Conservation (phyloP, 1,140 invertebrate species). For the Dendroctonus valens region DNA sequence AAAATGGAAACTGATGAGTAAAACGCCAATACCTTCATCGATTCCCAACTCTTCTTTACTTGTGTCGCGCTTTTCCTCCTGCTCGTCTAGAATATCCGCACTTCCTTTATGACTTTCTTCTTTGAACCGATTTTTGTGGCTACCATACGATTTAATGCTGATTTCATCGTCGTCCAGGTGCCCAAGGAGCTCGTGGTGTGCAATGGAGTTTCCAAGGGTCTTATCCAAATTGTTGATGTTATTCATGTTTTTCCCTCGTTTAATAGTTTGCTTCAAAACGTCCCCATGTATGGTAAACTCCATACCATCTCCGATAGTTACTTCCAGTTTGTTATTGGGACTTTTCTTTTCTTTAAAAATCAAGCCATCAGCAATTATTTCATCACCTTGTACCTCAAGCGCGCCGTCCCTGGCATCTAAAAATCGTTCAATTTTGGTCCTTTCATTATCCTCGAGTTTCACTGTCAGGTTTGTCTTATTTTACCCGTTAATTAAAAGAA, state of each 20-base stretch:
- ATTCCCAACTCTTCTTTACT: slow-evolving; percentile 87
- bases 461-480: too few species aligned
- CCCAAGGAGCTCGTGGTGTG: slow-evolving; percentile 47
- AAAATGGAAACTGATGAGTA: background rate
- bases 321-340: slow-evolving; percentile 81
- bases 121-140: slow-evolving; percentile 86
- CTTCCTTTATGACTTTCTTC: slow-evolving; percentile 87
- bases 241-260: slow-evolving; percentile 47
- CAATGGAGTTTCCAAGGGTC: slow-evolving; percentile 50
- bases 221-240: slow-evolving; percentile 49
- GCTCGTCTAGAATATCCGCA: slow-evolving; percentile 74
- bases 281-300: slow-evolving; percentile 84
- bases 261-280: slow-evolving; percentile 44
- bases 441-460: too few species aligned
- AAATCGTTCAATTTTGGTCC: slow-evolving; percentile 12
- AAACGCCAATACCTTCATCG: slow-evolving; percentile 58
- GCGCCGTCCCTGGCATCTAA: slow-evolving; percentile 49
- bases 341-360: slow-evolving; percentile 83
- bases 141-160: slow-evolving; percentile 90
- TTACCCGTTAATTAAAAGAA: too few species aligned
- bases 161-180: slow-evolving; percentile 65
- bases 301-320: slow-evolving; percentile 87
- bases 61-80: slow-evolving; percentile 85
- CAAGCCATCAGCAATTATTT: slow-evolving; percentile 78
- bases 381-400: slow-evolving; percentile 65